Evolutionary conservation across 2,113 vertebrate genomes (phyloP), one percentile per base, ranked within the genome.

Genomic region (Pogonocichla stellata): DNA sequence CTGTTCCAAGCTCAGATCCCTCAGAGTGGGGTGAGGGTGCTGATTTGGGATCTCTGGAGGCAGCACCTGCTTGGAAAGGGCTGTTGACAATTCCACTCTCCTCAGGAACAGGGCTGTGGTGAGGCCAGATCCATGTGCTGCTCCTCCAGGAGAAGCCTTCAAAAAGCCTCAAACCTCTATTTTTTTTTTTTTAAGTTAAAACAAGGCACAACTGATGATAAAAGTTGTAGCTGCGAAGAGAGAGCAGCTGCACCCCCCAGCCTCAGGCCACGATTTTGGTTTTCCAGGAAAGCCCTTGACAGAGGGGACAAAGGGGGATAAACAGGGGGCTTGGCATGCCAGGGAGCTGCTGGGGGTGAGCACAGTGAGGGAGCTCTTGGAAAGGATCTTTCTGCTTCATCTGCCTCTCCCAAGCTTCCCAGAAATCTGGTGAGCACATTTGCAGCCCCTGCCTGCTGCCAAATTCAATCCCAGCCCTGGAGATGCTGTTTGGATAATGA

Each of bases 301-400:
- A 38, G 50, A 14, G 4, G 54, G 42, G 56, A 42, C 33, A 19
- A 15, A 28, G 26, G 40, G 40, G 19, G 18, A 12, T 2, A 4
- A 23, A 2, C 0, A 1, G 1, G 12, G 33, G 18, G 11, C 28
- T 26, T 8, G 10, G 23, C 6, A 0, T 9, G 36, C 48, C 57
- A 24, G 62, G n/a, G 67, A 48, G 61, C 71, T 80, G 56, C 66
- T 53, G 71, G 71, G 8, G n/a, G n/a, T 3, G n/a, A n/a, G 54
- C 4, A 2, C 34, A 64, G 40, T 0, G 0, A 69, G 57, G 77
- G 12, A 71, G 62, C 26, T 69, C 75, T 72, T 60, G 58, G 70
- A 64, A 75, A 65, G 53, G 64, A 43, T 3, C 5, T 24, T 65
- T 16, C 71, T 20, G 45, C 22, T 43, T 17, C 50, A 17, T 56